Evolutionary conservation across 2,797 vertebrate genomes (phyloP), one percentile per base, ranked within the genome.

Genomic region (Knipowitschia caucasica): DNA sequence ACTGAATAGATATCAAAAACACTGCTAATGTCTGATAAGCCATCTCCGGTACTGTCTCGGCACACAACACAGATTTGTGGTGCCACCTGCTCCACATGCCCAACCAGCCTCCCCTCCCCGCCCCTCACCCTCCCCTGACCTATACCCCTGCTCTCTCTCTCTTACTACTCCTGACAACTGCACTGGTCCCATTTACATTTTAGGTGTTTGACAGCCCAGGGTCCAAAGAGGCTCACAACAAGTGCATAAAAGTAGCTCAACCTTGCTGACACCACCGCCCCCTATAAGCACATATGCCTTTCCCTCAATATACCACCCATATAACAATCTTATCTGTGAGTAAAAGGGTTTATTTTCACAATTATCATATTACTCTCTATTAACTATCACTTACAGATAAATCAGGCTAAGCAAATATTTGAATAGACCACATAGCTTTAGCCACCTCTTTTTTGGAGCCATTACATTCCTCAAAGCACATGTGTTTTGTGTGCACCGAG

Each of bases 191-290:
- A 52, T 81, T 73, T 81, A 88, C 83, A 81, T 81, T 87, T 87
- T 88, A 86, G 86, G 85, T 26, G 65, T 82, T 84, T 81, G 38
- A 40, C 59, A 7, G 69, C 46, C 50, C 68, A 50, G 59, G 1
- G 50, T 81, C 71, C 65, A 58, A 67, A 72, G 68, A 29, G 69
- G 72, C 60, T 81, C 74, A 81, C 66, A 81, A 78, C 81, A 82
- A 87, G 81, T 82, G 50, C 80, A 70, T 87, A 87, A 88, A 87
- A 88, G 83, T 88, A 87, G 80, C 82, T 79, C 65, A 72, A 67
- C 75, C 67, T 80, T 73, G 70, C 75, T 63, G 17, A 23, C 47
- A n/a, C n/a, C 43, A 7, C 40, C 24, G 24, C 38, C 35, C 10
- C 26, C 45, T 38, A 54, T 10, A 39, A 34, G 50, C 40, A 50